phyloP scores from a whole-genome alignment of 2,888 invertebrate species.

The Calameuta idolon region DNA sequence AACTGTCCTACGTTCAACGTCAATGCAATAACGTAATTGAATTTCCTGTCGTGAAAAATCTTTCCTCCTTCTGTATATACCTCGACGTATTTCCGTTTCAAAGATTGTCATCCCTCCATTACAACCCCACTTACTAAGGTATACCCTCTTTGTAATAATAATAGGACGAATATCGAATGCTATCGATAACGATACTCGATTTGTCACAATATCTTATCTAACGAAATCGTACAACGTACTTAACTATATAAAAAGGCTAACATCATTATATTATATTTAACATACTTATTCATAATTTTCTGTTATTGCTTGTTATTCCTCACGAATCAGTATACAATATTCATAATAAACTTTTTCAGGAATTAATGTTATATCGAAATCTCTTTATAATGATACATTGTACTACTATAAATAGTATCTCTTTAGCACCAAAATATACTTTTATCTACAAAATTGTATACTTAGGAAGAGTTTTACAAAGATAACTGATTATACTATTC shows the following conservation, averaged over 20 bases:
- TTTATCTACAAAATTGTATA: not conserved
- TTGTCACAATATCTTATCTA: not conserved
- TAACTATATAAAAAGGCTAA: not conserved
- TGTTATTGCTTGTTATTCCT: not conserved
- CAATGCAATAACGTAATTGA: conserved; percentile 22
- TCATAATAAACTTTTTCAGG: not conserved
- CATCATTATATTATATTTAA: not conserved
- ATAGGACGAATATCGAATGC: not conserved
- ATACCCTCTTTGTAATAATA: not conserved
- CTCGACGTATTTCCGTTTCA: not conserved
- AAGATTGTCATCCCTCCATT: not conserved
- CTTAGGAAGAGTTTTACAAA: not conserved
- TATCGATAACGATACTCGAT: not conserved
- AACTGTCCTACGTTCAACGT: conserved; percentile 15
- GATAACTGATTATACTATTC: not conserved
- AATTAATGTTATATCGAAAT: not conserved
- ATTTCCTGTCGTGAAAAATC: conserved; percentile 17
- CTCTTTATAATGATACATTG: too few species aligned
- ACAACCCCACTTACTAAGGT: not conserved
- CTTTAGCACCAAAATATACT: not conserved
- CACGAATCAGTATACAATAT: not conserved
- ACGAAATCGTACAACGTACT: not conserved
- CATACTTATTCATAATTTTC: not conserved
- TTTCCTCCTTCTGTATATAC: conserved; percentile 10
- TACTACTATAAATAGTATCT: too few species aligned